Evolutionary conservation across 2,888 invertebrate species (phyloP), one percentile per base, ranked within the genome.

Genomic region (Danaus chrysippus): DNA sequence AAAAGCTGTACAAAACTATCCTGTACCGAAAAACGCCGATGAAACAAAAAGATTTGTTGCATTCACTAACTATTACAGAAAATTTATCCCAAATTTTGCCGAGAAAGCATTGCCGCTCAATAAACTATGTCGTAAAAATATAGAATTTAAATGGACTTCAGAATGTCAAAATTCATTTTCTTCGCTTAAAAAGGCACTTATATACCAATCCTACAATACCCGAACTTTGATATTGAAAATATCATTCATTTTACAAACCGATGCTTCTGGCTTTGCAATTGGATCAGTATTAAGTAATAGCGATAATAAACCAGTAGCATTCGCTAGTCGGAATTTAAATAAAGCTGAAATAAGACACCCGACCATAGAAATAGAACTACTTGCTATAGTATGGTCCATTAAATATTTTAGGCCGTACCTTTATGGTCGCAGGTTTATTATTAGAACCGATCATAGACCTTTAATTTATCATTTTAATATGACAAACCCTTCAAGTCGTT

Each of bases 181-280:
- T 58, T 49, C 23, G 46, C 57, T 70, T 19, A 69, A 67, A 68
- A 9, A 70, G 34, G 11, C 23, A 10, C 17, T 68, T 12, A 62
- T 59, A 11, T 58, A 52, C 11, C 66, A 64, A 23, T 69, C 69
- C 11, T 69, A 23, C 58, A 70, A 61, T 70, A 68, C 55, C 68
- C 68, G 13, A 61, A 67, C 61, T 68, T 71, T 58, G 1, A 54
- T 61, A 9, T 34, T 59, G 19, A 70, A 69, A 42, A 53, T 64
- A 62, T 70, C n/a, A n/a, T n/a, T 68, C 58, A 62, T 67, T 46
- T 43, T 71, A 54, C 62, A 66, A 41, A 68, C 71, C 1, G 70
- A 69, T 49, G 68, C 68, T 1, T 69, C 68, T 9, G 62, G 61
- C 10, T 19, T 56, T 12, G 67, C 67, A 12, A 54, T 68, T 19